Conservation (phyloP, 2,888 invertebrate species). For the Chloroclystis v-ata region DNA sequence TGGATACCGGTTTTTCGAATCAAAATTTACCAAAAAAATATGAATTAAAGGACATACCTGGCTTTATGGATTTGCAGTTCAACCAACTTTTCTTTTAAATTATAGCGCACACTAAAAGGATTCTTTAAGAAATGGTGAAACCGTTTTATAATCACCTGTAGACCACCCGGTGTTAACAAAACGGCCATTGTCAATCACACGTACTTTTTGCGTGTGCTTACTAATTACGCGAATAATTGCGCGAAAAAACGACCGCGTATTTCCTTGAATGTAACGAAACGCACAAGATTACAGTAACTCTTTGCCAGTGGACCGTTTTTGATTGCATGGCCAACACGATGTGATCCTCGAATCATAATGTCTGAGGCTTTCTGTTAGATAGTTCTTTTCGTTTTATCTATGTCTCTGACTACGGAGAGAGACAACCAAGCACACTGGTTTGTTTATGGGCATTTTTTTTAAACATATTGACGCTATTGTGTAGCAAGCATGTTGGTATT, state of each 20-base stretch:
- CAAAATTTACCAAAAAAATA: too few relatives aligned
- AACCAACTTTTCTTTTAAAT: constrained; percentile 53
- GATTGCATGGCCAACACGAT: constrained; percentile 54
- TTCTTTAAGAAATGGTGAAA: constrained; percentile 71
- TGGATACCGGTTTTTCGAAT: constrained; percentile 4
- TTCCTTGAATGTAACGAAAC: not conserved
- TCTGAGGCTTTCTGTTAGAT: constrained; percentile 58
- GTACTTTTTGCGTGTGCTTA: constrained; percentile 2
- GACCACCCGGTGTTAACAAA: constrained; percentile 44
- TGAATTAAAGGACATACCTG: not conserved
- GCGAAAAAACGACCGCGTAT: not conserved
- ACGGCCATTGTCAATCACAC: constrained; percentile 45
- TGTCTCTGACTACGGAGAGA: constrained; percentile 25
- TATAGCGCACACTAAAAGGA: constrained; percentile 73
- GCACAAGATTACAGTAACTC: not conserved
- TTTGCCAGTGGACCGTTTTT: constrained; percentile 50
- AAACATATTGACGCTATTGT: too few relatives aligned
- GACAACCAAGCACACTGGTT: constrained; percentile 33
- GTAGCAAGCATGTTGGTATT: too few relatives aligned
- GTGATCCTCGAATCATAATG: constrained; percentile 44
- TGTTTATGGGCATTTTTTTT: constrained; percentile 6
- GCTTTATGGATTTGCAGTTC: constrained; percentile 9
- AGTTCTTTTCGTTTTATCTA: constrained; percentile 30
- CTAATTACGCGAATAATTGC: constrained; percentile 2
- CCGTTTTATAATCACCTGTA: constrained; percentile 59